These are phyloP conservation scores for Patella pellucida DNA, from an alignment of 2,888 invertebrate genomes.

Conservation along the genomic window DNA sequence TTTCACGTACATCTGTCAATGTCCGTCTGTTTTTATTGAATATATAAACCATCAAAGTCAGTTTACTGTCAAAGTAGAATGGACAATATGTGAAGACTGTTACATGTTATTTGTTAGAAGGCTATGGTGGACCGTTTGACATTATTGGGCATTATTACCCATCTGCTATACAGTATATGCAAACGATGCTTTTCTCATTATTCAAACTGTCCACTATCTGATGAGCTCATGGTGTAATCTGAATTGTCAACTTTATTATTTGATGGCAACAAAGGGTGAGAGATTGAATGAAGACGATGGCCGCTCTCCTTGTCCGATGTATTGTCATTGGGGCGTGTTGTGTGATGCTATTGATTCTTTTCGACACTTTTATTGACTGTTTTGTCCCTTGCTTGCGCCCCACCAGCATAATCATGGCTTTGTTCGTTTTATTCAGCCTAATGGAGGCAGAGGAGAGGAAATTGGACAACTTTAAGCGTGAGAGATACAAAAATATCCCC, in stretches of 20 bases:
- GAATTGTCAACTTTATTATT: not conserved
- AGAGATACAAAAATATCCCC: conserved; percentile 1
- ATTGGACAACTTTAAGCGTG: not conserved
- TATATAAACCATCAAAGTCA: conserved; percentile 1
- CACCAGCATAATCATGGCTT: not conserved
- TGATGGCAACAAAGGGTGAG: conserved; percentile 8
- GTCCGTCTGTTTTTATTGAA: not conserved
- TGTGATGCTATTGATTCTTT: conserved; percentile 2
- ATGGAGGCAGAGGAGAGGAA: not conserved
- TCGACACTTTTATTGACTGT: conserved; percentile 11
- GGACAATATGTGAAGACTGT: too few relatives aligned
- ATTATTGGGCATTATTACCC: not conserved
- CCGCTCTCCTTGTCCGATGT: not conserved
- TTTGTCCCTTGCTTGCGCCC: conserved; percentile 1
- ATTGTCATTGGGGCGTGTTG: conserved; percentile 8
- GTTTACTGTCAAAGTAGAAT: not conserved
- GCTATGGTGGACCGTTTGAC: not conserved
- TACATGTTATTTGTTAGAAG: too few relatives aligned
- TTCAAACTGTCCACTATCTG: not conserved
- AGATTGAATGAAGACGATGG: conserved; percentile 3
- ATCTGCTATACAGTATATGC: not conserved
- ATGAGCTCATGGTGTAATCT: conserved; percentile 2
- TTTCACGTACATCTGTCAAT: conserved; percentile 3
- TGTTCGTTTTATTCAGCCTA: not conserved
- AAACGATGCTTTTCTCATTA: not conserved